Evolutionary conservation across 2,888 invertebrate genomes (phyloP), one percentile per base, ranked within the genome.

Genomic region (Cacoxenus indagator): DNA sequence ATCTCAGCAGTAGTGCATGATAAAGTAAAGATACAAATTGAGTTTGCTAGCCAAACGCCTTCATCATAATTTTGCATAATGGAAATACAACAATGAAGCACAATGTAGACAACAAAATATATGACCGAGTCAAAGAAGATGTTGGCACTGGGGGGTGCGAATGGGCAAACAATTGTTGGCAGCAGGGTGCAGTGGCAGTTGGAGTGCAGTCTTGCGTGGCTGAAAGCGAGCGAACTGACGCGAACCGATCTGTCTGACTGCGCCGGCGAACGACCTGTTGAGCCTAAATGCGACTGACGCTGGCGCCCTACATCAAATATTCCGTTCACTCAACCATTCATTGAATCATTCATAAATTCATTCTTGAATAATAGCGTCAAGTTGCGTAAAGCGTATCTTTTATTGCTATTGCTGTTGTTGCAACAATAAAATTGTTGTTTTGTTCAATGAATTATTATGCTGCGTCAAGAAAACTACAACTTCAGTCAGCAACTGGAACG

Each of bases 401-500:
- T 51, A 22, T 19, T 6, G 22, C 22, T 51, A 19, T 48, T 48
- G 48, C 19, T 51, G 2, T 51, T 51, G 48, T 9, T 51, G 51
- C 22, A 17, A 48, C 19, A 17, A 48, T 48, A 48, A 48, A 48
- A 48, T 37, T 37, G 14, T 37, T 37, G 14, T 37, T 24, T n/a
- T 55, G 22, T 55, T 27, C 55, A 31, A 37, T 61, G 46, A 24
- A 46, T 24, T 14, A 37, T 37, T 37, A 11, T 14, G 61, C 46
- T 31, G 46, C 24, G 24, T 24, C 24, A 26, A 43, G 26, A 45
- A 24, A 51, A 51, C 51, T 9, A 5, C 19, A 51, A 51, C 46
- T 17, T 19, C 46, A 4, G 17, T 48, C 22, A 51, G 22, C 51
- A 29, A 29, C 57, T 19, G 14, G 31, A 54, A 59, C 67, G 76